Evolutionary conservation across 2,888 invertebrate genomes (phyloP), one percentile per base, ranked within the genome.

Genomic region (Drosophila cognata): DNA sequence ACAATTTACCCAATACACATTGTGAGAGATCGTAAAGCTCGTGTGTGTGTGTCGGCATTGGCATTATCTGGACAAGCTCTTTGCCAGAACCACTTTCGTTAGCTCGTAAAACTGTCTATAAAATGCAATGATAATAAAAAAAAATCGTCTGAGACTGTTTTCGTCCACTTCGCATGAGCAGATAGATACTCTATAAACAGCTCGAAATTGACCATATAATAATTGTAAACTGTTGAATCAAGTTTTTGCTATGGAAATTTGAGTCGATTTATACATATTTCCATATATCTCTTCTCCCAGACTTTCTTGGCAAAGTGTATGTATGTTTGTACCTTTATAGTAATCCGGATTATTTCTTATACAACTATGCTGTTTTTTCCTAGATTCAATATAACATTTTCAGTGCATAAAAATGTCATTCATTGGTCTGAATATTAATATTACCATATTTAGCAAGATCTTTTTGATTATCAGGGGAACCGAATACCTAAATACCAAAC

Each of bases 121-220:
- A 87, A 90, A 84, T 73, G 90, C 90, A 86, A 87, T 88, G 89
- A 90, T 90, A 87, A 87, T 87, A 87, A 87, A 89, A 84, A 74
- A 66, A 66, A 72, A 31, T 4, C 21, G 21, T 4, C 16, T 18
- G 28, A n/a, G 28, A 2, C 13, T n/a, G 13, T 18, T 7, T 16
- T 11, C 5, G 4, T 43, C 13, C n/a, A 43, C 29, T 21, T 16
- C 10, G 21, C 21, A 25, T 43, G 11, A 16, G 29, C 13, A 11
- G 16, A 57, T 16, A 43, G 31, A 57, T 57, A 43, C 41, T 43
- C 57, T 56, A 28, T 28, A 56, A 7, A 13, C 36, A 25, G 3
- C 2, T 8, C 16, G 16, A 1, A 46, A 4, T 2, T 21, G 16
- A 0, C 2, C 4, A 46, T 16, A 25, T 16, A 2, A 16, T 4